Evolutionary conservation across 2,113 vertebrate genomes (phyloP), one percentile per base, ranked within the genome.

Genomic region (Paratilapia polleni): DNA sequence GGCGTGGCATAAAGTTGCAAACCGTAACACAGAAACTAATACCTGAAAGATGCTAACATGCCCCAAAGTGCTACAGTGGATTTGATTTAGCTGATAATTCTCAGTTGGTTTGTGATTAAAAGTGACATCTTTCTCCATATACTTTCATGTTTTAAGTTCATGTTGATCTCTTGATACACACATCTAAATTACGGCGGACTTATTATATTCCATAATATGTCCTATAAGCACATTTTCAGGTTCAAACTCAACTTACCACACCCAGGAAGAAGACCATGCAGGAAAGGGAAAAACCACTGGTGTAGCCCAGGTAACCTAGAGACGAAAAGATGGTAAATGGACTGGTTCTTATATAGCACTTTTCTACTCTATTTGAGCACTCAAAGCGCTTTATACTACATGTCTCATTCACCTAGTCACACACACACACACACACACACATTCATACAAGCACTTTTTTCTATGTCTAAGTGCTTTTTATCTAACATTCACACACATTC

Each of bases 241-340:
- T 58, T 22, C 9, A 8, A 28, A 28, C 5, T 70, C 26, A 62
- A 97, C 98, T 96, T 96, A 99, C 98, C 96, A 97, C 98, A 68
- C 95, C 93, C 80, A 99, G 91, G 86, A 99, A 99, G 95, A 99
- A 99, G 90, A 99, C 97, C 98, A 99, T 99, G 86, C 98, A 99
- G 56, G 96, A 96, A 19, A 99, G 96, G 22, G 98, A 99, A 93
- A 99, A 97, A 7, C 98, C 98, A 43, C 98, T 99, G 11, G 98
- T 98, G 90, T 99, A 99, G 66, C 98, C 98, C 89, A 99, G 96
- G 92, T 99, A 99, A 83, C 98, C 98, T 99, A 43, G 49, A 76
- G 3, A 76, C 22, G 14, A 87, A 5, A 78, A 11, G 5, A 84
- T n/a, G n/a, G n/a, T n/a, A n/a, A n/a, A n/a, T n/a, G n/a, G n/a